A percentile compares a stretch with the other conserved stretches of the same genome.
These are phyloP conservation scores for Diadema setosum DNA, from an alignment of 35 echinoderm and acorn worm genomes.

Conservation along the genomic window DNA sequence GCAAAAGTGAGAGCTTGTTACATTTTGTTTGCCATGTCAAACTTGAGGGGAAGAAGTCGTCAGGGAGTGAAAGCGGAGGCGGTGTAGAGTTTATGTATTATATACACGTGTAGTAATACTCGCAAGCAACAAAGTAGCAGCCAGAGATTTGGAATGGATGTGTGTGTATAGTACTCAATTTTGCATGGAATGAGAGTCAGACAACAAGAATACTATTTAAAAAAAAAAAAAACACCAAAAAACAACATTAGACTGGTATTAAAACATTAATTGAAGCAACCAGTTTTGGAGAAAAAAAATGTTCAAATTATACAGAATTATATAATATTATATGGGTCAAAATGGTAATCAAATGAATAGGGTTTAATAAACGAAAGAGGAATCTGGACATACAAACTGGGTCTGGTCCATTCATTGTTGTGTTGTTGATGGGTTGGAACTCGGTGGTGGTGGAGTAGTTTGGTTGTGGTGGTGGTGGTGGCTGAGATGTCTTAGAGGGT, in stretches of 20 bases:
- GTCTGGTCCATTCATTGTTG: neutral
- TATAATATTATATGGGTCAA: neutral
- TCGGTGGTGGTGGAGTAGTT: neutral
- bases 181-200: neutral
- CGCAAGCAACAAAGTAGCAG: too few species aligned
- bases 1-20: too few species aligned
- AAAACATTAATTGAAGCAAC: neutral
- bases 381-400: constrained; percentile 1
- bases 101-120: too few species aligned
- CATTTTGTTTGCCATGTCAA: too few species aligned
- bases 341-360: neutral
- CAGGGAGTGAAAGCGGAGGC: too few species aligned
- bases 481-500: neutral
- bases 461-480: neutral
- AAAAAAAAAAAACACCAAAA: neutral
- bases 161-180: neutral
- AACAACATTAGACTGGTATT: neutral
- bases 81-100: too few species aligned
- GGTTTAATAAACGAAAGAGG: neutral
- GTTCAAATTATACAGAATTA: neutral
- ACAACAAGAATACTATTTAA: neutral
- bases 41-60: too few species aligned
- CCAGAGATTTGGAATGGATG: neutral
- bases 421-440: neutral
- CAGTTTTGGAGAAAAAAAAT: neutral